Evolutionary conservation across 2,113 vertebrate species (phyloP).

Genomic region (Oncorhynchus nerka): DNA sequence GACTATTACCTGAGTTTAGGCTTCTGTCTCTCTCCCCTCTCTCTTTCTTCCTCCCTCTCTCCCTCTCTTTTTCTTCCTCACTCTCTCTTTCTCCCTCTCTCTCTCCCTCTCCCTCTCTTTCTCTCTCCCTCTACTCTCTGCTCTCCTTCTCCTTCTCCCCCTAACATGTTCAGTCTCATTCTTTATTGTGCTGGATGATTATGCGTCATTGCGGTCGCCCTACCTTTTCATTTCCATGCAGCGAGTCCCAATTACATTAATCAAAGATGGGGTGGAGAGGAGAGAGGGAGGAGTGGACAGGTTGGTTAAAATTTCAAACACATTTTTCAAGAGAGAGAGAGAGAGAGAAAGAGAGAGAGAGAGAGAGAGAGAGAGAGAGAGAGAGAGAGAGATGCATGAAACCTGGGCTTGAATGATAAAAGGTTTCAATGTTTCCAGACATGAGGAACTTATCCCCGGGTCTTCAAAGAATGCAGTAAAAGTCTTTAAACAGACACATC

Average conservation of each 20-base stretch:
- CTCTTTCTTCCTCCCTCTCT: background rate
- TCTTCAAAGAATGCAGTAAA: constrained; percentile 40
- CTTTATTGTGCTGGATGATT: constrained; percentile 51
- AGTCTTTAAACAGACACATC: constrained; percentile 35
- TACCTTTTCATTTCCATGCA: constrained; percentile 65
- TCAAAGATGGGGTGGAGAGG: constrained; percentile 40
- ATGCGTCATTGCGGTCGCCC: constrained; percentile 49
- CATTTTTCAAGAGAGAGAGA: constrained; percentile 28
- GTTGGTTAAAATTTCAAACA: constrained; percentile 55
- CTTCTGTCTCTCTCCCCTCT: constrained; percentile 23
- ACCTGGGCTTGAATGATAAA: constrained; percentile 51
- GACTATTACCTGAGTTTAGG: constrained; percentile 36
- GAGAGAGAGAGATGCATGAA: constrained; percentile 38
- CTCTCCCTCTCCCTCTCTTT: background rate
- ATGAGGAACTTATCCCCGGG: constrained; percentile 32
- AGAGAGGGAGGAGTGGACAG: background rate
- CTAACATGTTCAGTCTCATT: constrained; percentile 34
- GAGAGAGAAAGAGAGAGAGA: constrained; percentile 36
- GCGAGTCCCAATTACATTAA: constrained; percentile 57
- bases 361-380: constrained; percentile 29
- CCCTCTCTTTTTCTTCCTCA: background rate
- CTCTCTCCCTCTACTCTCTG: background rate
- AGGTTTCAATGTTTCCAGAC: constrained; percentile 50
- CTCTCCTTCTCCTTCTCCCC: background rate
- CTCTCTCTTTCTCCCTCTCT: background rate